Conservation (phyloP, 2,797 vertebrate genomes). For the Urocyon cinereoargenteus region DNA sequence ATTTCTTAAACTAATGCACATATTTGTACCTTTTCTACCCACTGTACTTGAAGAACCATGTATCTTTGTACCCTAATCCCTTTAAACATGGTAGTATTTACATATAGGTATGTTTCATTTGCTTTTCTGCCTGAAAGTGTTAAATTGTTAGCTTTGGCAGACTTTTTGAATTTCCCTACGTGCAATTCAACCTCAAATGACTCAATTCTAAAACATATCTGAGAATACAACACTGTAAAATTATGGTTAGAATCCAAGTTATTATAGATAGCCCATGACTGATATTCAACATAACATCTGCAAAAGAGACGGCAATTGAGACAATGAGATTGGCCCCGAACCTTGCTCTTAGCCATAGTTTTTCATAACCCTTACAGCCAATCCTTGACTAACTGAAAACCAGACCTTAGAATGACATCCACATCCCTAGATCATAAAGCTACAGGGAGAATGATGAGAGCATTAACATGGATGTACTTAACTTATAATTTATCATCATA, state of each 20-base stretch:
- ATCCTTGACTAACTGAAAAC: not conserved
- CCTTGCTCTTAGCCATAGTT: not conserved
- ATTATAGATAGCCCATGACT: not conserved
- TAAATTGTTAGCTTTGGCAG: conserved; percentile 22
- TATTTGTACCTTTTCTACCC: not conserved
- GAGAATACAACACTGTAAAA: not conserved
- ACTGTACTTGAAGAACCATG: not conserved
- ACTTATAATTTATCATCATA: not conserved
- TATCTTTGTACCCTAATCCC: not conserved
- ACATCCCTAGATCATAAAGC: not conserved
- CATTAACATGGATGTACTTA: not conserved
- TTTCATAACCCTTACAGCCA: not conserved
- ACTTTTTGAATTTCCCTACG: not conserved
- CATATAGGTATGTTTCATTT: not conserved
- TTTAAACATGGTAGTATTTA: not conserved
- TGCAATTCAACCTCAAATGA: conserved; percentile 43
- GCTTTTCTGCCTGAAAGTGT: conserved; percentile 19
- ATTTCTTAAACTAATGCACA: conserved; percentile 35
- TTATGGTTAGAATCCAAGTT: not conserved
- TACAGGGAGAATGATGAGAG: not conserved
- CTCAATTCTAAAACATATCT: conserved; percentile 39
- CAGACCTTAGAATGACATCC: not conserved
- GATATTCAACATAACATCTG: conserved; percentile 32
- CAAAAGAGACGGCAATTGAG: not conserved
- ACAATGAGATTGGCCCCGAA: conserved; percentile 32